These are phyloP conservation scores for Decapterus maruadsi DNA, from an alignment of 2,797 vertebrate genomes.

Conservation along the genomic window DNA sequence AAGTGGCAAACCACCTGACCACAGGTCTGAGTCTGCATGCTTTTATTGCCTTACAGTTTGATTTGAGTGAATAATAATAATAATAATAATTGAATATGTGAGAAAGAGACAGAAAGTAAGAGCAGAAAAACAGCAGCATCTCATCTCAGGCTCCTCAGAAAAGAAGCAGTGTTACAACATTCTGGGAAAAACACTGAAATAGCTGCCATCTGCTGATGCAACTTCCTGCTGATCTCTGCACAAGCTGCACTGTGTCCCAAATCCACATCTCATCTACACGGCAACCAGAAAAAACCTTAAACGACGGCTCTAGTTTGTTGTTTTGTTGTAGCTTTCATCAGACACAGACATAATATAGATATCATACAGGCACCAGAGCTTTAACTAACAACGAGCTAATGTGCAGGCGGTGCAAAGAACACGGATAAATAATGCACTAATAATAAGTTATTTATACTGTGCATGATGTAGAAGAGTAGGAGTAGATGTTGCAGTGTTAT, in stretches of 20 bases:
- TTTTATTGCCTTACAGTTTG: too few relatives aligned
- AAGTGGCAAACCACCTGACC: background rate
- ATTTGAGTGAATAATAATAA: too few relatives aligned
- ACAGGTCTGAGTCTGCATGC: background rate
- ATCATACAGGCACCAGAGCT: background rate
- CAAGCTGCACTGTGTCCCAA: slow-evolving; percentile 25
- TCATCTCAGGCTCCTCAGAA: slow-evolving; percentile 5
- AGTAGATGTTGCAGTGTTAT: background rate
- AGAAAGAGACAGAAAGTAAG: background rate
- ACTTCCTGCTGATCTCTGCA: slow-evolving; percentile 57
- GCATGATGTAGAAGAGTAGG: background rate
- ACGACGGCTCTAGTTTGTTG: too few relatives aligned
- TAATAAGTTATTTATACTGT: background rate
- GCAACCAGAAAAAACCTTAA: too few relatives aligned
- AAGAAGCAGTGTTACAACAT: slow-evolving; percentile 44
- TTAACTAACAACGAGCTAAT: background rate
- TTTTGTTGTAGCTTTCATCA: too few relatives aligned
- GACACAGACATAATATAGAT: background rate
- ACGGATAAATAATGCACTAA: too few relatives aligned
- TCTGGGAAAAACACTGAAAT: slow-evolving; percentile 47
- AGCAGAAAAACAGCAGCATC: slow-evolving; percentile 26
- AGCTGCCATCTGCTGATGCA: slow-evolving; percentile 48
- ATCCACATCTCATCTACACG: background rate
- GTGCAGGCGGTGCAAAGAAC: background rate
- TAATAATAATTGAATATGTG: too few relatives aligned